Evolutionary conservation across 64 coral and sea anemone species (phyloP).

Genomic region (Platygyra sinensis): DNA sequence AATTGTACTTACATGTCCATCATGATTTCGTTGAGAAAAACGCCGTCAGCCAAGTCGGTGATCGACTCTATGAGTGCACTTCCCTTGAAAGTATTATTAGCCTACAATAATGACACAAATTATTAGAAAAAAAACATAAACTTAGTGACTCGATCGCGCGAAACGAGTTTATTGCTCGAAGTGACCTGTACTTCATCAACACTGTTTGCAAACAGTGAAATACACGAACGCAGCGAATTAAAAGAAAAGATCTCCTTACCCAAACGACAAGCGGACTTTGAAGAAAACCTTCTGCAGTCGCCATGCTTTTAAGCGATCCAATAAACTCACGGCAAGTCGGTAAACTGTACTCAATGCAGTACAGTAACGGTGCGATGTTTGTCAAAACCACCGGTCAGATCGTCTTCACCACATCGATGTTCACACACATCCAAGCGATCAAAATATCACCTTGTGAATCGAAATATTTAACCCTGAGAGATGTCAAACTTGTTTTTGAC

Average conservation of each 20-base stretch:
- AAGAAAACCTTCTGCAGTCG: conserved; percentile 66
- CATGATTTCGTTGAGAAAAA: conserved; percentile 94
- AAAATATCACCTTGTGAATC: conserved; percentile 3
- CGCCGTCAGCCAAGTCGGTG: conserved; percentile 90
- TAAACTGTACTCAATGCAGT: background rate
- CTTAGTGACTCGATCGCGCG: background rate
- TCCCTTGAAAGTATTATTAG: conserved; percentile 69
- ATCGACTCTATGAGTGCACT: conserved; percentile 64
- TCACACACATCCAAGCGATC: conserved; percentile 22
- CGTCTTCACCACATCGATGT: conserved; percentile 1
- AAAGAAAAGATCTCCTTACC: conserved; percentile 48
- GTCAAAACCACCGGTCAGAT: background rate
- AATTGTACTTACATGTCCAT: conserved; percentile 82
- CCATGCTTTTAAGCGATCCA: conserved; percentile 34
- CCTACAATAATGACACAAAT: conserved; percentile 20
- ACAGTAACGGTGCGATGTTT: background rate
- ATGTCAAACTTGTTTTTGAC: background rate
- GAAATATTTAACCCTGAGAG: background rate
- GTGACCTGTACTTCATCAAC: conserved; percentile 20
- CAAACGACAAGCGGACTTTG: conserved; percentile 78
- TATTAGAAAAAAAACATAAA: background rate
- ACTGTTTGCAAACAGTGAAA: conserved; percentile 25
- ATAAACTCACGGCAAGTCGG: conserved; percentile 15
- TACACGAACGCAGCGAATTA: background rate
- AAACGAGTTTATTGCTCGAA: background rate